Base-by-base conservation (phyloP, 2,797 vertebrate species). In the Threskiornis aethiopicus region DNA sequence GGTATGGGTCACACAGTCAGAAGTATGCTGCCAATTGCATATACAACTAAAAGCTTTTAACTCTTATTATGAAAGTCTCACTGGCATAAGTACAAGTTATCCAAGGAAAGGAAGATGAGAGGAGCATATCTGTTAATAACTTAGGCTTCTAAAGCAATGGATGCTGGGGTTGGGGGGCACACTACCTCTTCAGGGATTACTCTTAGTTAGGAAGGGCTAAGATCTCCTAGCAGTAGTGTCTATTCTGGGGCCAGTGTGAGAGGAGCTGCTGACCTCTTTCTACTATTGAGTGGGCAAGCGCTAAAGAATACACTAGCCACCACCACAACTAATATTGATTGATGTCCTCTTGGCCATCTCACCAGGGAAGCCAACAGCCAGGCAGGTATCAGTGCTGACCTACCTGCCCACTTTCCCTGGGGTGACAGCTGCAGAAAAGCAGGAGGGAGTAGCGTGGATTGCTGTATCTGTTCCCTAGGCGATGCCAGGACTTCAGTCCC, bases 1-100 rank as follows among this genome's bases (percentile, higher is more conserved):
- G 17, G 51, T 19, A 21, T 4, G 11, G 58, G 82, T 64, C 80
- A 76, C 19, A 24, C 15, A 52, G 31, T 41, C 90, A 93, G 71
- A 84, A 96, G 90, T 59, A 70, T 15, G 73, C 83, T 95, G 86
- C 64, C 81, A 92, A 90, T 16, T 94, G 71, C 80, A 75, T 17
- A 80, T 21, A 84, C 62, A 96, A 97, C 96, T 96, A 83, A 62
- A 93, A 83, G 72, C 29, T 95, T 96, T 93, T 84, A 97, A 88
- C 72, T 94, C 77, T 92, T 82, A 62, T 10, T 57, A 49, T 31
- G 16, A 13, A 89, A 76, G 55, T 54, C 25, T 8, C 15, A 26
- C 9, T 93, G 73, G 85, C 64, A 52, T 58, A 89, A 78, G 4
- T 33, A 67, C 73, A 80, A 88, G 75, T 92, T 93, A 65, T 17